Evolutionary conservation across 2,888 invertebrate genomes (phyloP), one percentile per base, ranked within the genome.

Genomic region (Cheilosia grossa): DNA sequence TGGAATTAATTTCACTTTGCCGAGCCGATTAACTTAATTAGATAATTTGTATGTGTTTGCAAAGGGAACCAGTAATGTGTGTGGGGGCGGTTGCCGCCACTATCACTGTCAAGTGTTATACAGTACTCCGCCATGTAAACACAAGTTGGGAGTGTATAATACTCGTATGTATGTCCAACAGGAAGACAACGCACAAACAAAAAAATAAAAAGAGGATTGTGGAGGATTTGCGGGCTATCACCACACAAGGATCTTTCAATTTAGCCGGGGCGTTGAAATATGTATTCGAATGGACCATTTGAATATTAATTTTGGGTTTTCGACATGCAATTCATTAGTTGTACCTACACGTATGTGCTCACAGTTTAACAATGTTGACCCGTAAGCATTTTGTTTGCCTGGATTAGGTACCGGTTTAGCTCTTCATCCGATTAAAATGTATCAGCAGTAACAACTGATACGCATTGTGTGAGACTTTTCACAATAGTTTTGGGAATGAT

Each of bases 21-120:
- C 66, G 82, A 82, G 47, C 82, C 66, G 82, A 82, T 82, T 82
- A 77, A 77, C 59, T 82, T 77, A 82, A 82, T 82, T 82, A 82
- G 61, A 72, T 82, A 77, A 82, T 82, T 82, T 82, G 82, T 77
- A 77, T 77, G 77, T 82, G 72, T 72, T 82, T 67, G 66, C 61
- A 40, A 56, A 33, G 27, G 66, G 47, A 17, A 19, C 44, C 44
- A 58, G 56, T 53, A 56, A 44, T 53, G 15, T 37, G 30, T 42
- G 58, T 59, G 66, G 66, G 66, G 82, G 51, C 69, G 19, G 33
- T 51, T 37, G 4, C 59, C 30, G 47, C 66, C 53, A 33, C 56
- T 56, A 51, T 67, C 40, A 56, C 73, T 44, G 42, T 63, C 67
- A 73, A 82, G 58, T 73, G 54, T 54, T 78, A 78, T 67, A 73